These are phyloP conservation scores for Drosophila mayri DNA, from an alignment of 1,140 invertebrate genomes.

Conservation along the genomic window DNA sequence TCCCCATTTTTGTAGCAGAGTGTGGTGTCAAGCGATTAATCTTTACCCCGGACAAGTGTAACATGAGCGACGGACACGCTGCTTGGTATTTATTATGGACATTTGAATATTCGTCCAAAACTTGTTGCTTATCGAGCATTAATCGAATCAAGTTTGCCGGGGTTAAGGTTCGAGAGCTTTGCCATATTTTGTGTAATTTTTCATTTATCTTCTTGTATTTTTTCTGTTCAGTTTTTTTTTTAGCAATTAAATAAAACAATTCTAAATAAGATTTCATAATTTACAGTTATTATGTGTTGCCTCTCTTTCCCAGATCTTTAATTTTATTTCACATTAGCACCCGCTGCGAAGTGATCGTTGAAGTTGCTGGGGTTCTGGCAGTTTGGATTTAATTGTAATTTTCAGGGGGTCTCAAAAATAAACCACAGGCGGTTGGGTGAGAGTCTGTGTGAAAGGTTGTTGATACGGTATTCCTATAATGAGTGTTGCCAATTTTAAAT, in stretches of 20 bases:
- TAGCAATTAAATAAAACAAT: conserved; percentile 48
- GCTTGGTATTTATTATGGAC: conserved; percentile 64
- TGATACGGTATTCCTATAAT: conserved; percentile 48
- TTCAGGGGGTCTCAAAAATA: conserved; percentile 61
- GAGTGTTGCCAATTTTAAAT: conserved; percentile 54
- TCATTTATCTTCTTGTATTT: neutral
- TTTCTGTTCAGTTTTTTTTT: conserved; percentile 6
- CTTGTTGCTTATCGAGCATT: conserved; percentile 37
- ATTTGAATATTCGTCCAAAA: conserved; percentile 34
- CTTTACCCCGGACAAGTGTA: conserved; percentile 67
- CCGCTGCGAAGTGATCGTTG: conserved; percentile 53
- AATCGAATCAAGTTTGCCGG: conserved; percentile 17
- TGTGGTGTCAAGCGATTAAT: conserved; percentile 58
- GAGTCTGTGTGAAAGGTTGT: conserved; percentile 68
- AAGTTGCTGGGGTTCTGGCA: conserved; percentile 14
- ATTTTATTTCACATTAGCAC: conserved; percentile 54
- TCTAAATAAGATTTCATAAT: conserved; percentile 47
- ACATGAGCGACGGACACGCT: conserved; percentile 50
- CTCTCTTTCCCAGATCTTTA: conserved; percentile 31
- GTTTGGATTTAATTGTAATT: conserved; percentile 72
- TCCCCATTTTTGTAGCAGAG: conserved; percentile 17
- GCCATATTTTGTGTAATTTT: conserved; percentile 39
- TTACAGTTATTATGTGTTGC: conserved; percentile 40
- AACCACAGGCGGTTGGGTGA: conserved; percentile 41
- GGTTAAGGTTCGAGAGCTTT: conserved; percentile 34